Evolutionary conservation across 1,140 invertebrate genomes (phyloP).

Genomic region (Littorina saxatilis): DNA sequence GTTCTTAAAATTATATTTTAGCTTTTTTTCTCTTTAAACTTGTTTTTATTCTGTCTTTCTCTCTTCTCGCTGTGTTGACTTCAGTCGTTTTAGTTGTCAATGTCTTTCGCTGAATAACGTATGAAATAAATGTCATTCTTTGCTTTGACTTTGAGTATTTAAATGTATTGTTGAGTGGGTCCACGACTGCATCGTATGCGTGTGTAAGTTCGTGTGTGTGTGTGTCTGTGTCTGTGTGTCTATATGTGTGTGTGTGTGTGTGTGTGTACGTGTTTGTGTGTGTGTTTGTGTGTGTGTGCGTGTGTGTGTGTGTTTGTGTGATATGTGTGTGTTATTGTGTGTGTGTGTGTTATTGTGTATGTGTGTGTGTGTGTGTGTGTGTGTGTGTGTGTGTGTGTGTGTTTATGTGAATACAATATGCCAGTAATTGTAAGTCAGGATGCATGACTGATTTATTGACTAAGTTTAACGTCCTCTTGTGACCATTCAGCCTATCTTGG

Average conservation of each 20-base stretch:
- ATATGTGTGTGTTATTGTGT: background rate
- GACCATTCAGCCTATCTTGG: too few species aligned
- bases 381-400: slow-evolving; percentile 7
- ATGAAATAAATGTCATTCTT: too few species aligned
- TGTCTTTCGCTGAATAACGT: too few species aligned
- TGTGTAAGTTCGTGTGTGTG: background rate
- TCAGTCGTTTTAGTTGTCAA: too few species aligned
- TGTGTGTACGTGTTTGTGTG: background rate
- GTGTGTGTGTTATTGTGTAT: background rate
- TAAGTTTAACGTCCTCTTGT: too few species aligned
- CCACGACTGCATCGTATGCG: background rate
- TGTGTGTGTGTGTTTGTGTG: slow-evolving; percentile 6
- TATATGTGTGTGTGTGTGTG: background rate
- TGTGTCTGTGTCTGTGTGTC: too few species aligned
- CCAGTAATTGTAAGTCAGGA: background rate
- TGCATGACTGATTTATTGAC: background rate
- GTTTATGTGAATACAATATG: background rate
- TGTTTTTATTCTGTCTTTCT: too few species aligned
- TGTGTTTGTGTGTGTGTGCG: background rate
- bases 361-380: slow-evolving; percentile 2
- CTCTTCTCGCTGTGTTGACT: too few species aligned
- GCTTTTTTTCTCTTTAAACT: too few species aligned
- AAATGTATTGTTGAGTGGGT: background rate
- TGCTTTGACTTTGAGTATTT: too few species aligned
- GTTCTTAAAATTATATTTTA: too few species aligned